phyloP scores from a whole-genome alignment of 1,140 invertebrate species.

The Pachyrhynchus sulphureomaculatus region DNA sequence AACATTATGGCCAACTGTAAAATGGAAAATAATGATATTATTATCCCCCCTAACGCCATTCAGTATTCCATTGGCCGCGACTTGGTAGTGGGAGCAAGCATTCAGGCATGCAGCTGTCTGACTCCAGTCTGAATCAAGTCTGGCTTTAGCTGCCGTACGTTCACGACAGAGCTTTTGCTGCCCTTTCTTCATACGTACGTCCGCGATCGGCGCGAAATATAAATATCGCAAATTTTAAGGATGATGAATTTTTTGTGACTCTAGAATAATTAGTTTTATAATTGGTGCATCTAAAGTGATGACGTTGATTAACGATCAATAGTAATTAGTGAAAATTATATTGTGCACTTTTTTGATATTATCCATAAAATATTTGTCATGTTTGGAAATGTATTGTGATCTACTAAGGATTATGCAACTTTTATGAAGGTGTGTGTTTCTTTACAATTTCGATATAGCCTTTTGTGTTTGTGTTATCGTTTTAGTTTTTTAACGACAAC shows the following conservation, averaged over 20 bases:
- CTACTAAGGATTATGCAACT: not conserved
- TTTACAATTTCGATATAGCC: too few relatives aligned
- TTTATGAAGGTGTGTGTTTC: constrained; percentile 4
- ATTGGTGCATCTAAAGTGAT: too few relatives aligned
- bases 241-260: too few relatives aligned
- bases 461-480: too few relatives aligned
- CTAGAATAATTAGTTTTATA: too few relatives aligned
- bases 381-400: not conserved
- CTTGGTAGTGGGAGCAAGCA: constrained; percentile 34
- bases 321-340: too few relatives aligned
- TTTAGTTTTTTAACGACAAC: too few relatives aligned
- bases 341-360: too few relatives aligned
- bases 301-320: too few relatives aligned
- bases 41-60: constrained; percentile 44
- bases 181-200: not conserved
- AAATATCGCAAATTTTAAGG: not conserved
- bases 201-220: not conserved
- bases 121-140: constrained; percentile 35
- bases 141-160: constrained; percentile 21
- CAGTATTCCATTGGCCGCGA: constrained; percentile 37
- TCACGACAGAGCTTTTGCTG: too few relatives aligned
- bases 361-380: too few relatives aligned
- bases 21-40: constrained; percentile 53
- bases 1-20: constrained; percentile 45
- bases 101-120: constrained; percentile 41